Base-by-base conservation (phyloP, 2,113 vertebrate species). In the Callopanchax toddi region DNA sequence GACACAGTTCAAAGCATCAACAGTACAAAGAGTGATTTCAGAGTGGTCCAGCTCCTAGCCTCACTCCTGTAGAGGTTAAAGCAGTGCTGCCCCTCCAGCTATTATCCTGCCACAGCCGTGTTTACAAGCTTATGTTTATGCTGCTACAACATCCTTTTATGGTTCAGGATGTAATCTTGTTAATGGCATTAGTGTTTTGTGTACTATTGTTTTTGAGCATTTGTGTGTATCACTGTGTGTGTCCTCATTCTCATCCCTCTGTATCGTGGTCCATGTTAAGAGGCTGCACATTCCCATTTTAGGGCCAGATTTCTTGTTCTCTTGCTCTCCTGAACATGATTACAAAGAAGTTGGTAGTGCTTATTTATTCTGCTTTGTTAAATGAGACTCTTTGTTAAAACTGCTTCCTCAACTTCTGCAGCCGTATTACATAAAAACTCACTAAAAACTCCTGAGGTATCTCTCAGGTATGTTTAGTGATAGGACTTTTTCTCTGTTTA, bases 121-220 rank as follows among this genome's bases (percentile, higher is more conserved):
- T 75, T 71, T 54, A 86, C 79, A 71, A 86, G 82, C 78, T 84
- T 86, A 86, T 84, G 85, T 78, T 86, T 78, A 69, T 87, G 71
- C 77, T 74, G 79, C 79, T 81, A 82, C 82, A 86, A 79, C 79
- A 82, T 77, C 78, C 64, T 64, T 84, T 79, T 75, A 86, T 83
- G 78, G 71, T 84, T 87, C 32, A 57, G 76, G 68, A 81, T 89
- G 82, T 89, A 91, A 91, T 91, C 86, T 80, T 71, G 87, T 88
- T 90, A 85, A 86, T 85, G 79, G 86, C 71, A 60, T 75, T 79
- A 74, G 76, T 76, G 74, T 56, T 82, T 74, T 82, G 80, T 69
- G 78, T 50, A 39, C 40, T 70, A 73, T 74, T 88, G 87, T 86
- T 78, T 77, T 57, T 64, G 68, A 64, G 73, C 45, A 57, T 67